A percentile compares a stretch with the other conserved stretches of the same genome.
These are phyloP conservation scores for Sturnus vulgaris DNA, from an alignment of 2,113 vertebrate genomes.

Conservation along the genomic window DNA sequence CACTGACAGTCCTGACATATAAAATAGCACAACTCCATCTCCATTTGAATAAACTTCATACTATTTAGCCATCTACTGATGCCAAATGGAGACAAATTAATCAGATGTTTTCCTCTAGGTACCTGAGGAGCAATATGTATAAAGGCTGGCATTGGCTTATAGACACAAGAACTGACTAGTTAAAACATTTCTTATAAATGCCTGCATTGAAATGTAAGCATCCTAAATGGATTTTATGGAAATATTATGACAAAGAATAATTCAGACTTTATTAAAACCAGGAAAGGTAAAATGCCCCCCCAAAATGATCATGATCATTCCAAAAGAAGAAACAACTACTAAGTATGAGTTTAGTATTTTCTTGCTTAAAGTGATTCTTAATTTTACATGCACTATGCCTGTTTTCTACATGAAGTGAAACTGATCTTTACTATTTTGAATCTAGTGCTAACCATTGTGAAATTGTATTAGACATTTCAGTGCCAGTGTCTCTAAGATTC, in stretches of 20 bases:
- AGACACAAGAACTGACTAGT: not conserved
- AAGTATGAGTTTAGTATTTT: not conserved
- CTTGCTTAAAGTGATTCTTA: not conserved
- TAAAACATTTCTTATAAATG: not conserved
- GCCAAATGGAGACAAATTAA: not conserved
- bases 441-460: not conserved
- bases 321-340: not conserved
- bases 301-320: not conserved
- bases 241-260: not conserved
- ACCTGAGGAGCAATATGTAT: not conserved
- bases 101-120: not conserved
- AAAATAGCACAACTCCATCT: not conserved
- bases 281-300: not conserved
- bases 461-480: slow-evolving; percentile 29
- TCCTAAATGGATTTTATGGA: not conserved
- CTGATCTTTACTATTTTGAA: not conserved
- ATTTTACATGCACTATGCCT: not conserved
- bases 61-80: not conserved
- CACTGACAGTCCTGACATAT: not conserved
- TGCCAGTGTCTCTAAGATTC: not conserved
- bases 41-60: not conserved
- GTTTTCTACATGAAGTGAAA: slow-evolving; percentile 34
- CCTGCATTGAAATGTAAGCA: not conserved
- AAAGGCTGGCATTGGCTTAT: not conserved
- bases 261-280: not conserved